Evolutionary conservation across 2,797 vertebrate species (phyloP), one percentile per base, ranked within the genome.

Genomic region (Semaprochilodus insignis): DNA sequence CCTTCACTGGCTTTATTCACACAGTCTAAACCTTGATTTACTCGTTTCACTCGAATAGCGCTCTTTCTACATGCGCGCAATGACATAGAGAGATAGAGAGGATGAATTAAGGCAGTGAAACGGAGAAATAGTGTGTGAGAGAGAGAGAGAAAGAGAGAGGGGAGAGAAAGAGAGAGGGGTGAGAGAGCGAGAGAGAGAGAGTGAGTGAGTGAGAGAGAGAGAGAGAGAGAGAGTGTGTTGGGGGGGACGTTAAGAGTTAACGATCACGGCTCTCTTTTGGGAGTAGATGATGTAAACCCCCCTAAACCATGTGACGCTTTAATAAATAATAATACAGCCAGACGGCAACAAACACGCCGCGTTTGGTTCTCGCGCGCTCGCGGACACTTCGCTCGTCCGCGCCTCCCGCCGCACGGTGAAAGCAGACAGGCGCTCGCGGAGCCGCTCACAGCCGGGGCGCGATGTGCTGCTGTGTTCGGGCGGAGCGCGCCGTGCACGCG

Each of bases 201-300:
- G n/a, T n/a, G n/a, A n/a, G n/a, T n/a, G n/a, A n/a, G n/a, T n/a
- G n/a, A n/a, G n/a, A 25, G 70, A 54, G 48, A 0, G 44, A 51
- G 54, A 23, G 34, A 51, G 11, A 11, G 59, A 55, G 70, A 74
- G 48, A 31, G 31, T 31, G n/a, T n/a, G n/a, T 31, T 63, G 79
- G 82, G 89, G 91, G 94, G 89, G 88, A 90, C 89, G 57, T 90
- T 77, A 91, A 93, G 92, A 94, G 95, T 96, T 96, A 96, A 96
- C 91, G 91, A 92, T 91, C 91, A 93, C 93, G 90, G 93, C 91
- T 95, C 85, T 94, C 94, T 92, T 95, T 92, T 91, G 95, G 95
- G 95, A 96, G 89, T 92, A 94, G 96, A 97, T 98, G 97, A 97
- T 96, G 96, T 97, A 96, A 97, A 97, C 96, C 95, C 91, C 95